phyloP scores from a whole-genome alignment of 1,140 invertebrate species.

The Neotoxoptera formosana region DNA sequence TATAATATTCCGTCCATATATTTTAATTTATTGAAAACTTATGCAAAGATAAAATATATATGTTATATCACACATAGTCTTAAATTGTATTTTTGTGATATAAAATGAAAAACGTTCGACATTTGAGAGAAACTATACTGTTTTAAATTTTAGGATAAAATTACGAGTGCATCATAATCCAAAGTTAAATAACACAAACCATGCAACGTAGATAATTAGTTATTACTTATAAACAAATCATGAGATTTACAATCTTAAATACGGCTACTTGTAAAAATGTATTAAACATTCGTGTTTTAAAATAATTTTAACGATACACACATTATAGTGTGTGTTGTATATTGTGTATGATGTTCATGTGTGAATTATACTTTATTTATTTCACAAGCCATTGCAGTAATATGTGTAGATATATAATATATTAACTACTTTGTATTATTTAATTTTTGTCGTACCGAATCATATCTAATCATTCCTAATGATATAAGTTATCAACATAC shows the following conservation, averaged over 20 bases:
- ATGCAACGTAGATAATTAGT: background rate
- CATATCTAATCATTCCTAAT: background rate
- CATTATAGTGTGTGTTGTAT: background rate
- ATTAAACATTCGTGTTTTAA: background rate
- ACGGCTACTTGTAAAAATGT: background rate
- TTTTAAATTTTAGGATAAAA: constrained; percentile 8
- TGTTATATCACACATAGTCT: background rate
- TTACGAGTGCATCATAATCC: background rate
- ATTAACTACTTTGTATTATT: background rate
- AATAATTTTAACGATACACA: background rate
- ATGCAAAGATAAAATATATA: background rate
- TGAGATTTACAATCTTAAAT: background rate
- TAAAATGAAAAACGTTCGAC: background rate
- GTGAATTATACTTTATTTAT: too few species aligned
- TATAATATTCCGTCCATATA: background rate
- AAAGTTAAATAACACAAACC: background rate
- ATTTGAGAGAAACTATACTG: background rate
- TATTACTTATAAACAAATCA: background rate
- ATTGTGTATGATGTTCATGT: too few species aligned
- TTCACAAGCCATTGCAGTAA: background rate
- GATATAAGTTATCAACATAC: background rate
- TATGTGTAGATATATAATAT: background rate
- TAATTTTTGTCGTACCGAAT: background rate
- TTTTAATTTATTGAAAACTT: background rate
- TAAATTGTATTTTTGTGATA: background rate